phyloP scores from a whole-genome alignment of 2,888 invertebrate species.

The Yponomeuta cagnagella region DNA sequence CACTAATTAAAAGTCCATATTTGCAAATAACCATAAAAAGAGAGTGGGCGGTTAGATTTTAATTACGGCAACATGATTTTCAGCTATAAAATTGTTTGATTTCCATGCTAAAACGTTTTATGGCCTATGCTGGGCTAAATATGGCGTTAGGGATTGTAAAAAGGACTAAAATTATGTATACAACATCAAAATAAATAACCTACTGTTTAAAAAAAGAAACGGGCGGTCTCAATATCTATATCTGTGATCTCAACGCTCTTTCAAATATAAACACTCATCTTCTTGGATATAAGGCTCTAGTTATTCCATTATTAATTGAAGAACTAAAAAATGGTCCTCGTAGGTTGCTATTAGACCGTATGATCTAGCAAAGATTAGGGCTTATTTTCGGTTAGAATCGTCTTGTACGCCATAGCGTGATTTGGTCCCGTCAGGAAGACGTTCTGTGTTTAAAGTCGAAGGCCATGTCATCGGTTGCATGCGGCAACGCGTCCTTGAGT shows the following conservation, averaged over 20 bases:
- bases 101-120: not conserved
- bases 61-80: not conserved
- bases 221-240: not conserved
- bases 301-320: no score
- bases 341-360: no score
- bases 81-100: not conserved
- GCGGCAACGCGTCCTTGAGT: slow-evolving; percentile 17
- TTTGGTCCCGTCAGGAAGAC: slow-evolving; percentile 3
- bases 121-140: not conserved
- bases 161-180: not conserved
- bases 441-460: not conserved
- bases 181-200: not conserved
- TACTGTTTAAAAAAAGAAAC: not conserved
- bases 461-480: slow-evolving; percentile 22
- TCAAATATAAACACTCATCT: no score
- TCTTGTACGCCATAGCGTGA: not conserved
- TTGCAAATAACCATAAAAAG: slow-evolving; percentile 1
- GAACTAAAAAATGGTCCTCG: no score
- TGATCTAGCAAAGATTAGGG: not conserved
- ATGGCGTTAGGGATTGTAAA: not conserved
- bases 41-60: not conserved
- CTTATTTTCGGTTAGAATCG: not conserved
- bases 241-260: not conserved
- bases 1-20: not conserved
- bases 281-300: no score